A percentile compares a stretch with the other conserved stretches of the same genome.
Evolutionary conservation across 2,113 vertebrate genomes (phyloP).

Genomic region (Macrotus californicus): DNA sequence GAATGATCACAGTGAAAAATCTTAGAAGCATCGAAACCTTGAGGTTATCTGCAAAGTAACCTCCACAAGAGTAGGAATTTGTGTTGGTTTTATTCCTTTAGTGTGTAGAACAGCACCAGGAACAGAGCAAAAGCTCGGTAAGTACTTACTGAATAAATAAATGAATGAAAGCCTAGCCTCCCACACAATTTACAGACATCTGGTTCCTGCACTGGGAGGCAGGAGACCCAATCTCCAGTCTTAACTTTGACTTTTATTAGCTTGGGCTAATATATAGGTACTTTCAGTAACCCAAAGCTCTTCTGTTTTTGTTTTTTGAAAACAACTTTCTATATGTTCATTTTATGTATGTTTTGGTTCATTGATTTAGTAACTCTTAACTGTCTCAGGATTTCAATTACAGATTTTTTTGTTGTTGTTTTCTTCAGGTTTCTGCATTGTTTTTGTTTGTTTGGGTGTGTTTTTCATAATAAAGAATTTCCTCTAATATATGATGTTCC

Average conservation of each 20-base stretch:
- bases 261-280: neutral
- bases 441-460: neutral
- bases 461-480: neutral
- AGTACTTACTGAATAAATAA: neutral
- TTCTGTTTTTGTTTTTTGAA: neutral
- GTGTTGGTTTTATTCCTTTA: neutral
- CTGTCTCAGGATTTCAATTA: neutral
- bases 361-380: neutral
- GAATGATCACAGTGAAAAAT: neutral
- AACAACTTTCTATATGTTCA: neutral
- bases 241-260: neutral
- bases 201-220: neutral
- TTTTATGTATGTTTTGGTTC: neutral
- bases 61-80: neutral
- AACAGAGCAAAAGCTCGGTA: neutral
- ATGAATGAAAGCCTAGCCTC: neutral
- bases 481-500: neutral
- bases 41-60: neutral
- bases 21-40: neutral
- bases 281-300: neutral
- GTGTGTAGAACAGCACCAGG: neutral
- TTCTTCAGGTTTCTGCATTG: neutral
- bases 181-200: neutral
- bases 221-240: neutral
- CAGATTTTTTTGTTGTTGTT: neutral